phyloP scores from a whole-genome alignment of 1,140 invertebrate species.

The Heliothis subflexa region DNA sequence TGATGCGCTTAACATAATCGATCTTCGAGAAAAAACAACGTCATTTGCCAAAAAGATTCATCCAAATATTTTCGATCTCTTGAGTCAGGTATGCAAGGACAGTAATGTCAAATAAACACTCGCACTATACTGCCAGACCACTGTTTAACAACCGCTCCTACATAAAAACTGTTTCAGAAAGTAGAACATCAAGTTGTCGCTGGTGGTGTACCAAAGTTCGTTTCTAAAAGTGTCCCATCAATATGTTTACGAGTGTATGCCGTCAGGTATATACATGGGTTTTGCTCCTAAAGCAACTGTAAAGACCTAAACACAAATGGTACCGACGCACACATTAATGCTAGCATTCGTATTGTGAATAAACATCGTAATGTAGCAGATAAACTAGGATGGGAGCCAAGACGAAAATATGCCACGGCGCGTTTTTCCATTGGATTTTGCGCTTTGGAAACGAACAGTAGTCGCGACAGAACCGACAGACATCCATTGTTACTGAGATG shows the following conservation, averaged over 20 bases:
- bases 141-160: constrained; percentile 16
- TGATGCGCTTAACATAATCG: constrained; percentile 45
- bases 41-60: constrained; percentile 52
- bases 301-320: constrained; percentile 76
- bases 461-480: constrained; percentile 66
- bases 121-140: constrained; percentile 19
- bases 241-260: constrained; percentile 43
- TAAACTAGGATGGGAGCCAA: constrained; percentile 86
- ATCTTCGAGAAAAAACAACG: constrained; percentile 47
- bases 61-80: constrained; percentile 46
- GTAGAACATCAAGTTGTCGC: constrained; percentile 18
- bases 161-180: constrained; percentile 13
- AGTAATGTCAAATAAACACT: constrained; percentile 47
- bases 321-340: constrained; percentile 82
- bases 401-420: constrained; percentile 85
- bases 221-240: constrained; percentile 12
- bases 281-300: constrained; percentile 61
- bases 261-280: constrained; percentile 43
- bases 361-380: constrained; percentile 86
- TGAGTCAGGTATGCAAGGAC: constrained; percentile 47
- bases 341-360: constrained; percentile 85
- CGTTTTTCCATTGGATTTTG: constrained; percentile 85
- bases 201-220: not conserved
- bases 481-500: constrained; percentile 72
- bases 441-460: constrained; percentile 81